phyloP scores from a whole-genome alignment of 2,113 vertebrate genomes.

The Marmota flaviventris region DNA sequence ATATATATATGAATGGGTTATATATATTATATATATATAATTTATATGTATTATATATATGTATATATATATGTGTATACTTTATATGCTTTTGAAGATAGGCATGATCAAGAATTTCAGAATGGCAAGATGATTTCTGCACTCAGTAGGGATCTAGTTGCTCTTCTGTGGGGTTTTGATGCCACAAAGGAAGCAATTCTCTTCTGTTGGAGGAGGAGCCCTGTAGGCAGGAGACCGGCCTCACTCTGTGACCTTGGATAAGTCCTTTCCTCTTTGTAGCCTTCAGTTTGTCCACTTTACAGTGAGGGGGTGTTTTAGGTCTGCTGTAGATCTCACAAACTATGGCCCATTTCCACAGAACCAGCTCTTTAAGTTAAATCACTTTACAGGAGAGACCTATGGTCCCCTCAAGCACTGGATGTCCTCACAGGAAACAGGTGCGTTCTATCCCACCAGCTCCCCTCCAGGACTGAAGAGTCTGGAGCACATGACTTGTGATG shows the following conservation, averaged over 20 bases:
- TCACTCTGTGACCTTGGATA: background rate
- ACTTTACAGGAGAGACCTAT: background rate
- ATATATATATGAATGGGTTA: background rate
- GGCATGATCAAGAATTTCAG: background rate
- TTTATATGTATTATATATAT: too few species aligned
- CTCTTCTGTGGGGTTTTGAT: background rate
- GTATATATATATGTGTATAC: background rate
- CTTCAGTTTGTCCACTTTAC: background rate
- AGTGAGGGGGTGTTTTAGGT: background rate
- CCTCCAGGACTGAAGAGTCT: background rate
- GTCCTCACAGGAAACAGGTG: background rate
- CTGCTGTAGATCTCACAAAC: background rate
- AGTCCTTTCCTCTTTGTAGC: background rate
- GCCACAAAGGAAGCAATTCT: background rate
- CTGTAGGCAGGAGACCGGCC: background rate
- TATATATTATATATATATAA: too few species aligned
- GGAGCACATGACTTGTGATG: background rate
- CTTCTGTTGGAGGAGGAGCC: background rate
- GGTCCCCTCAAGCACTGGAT: background rate
- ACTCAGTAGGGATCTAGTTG: background rate
- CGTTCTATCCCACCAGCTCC: background rate
- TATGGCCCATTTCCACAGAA: background rate
- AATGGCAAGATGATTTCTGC: conserved; percentile 11
- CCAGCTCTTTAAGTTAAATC: background rate
- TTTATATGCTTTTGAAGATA: conserved; percentile 54